Base-by-base conservation (phyloP, 37 sponge, comb jelly and placozoan genomes). In the Ephydatia muelleri region DNA sequence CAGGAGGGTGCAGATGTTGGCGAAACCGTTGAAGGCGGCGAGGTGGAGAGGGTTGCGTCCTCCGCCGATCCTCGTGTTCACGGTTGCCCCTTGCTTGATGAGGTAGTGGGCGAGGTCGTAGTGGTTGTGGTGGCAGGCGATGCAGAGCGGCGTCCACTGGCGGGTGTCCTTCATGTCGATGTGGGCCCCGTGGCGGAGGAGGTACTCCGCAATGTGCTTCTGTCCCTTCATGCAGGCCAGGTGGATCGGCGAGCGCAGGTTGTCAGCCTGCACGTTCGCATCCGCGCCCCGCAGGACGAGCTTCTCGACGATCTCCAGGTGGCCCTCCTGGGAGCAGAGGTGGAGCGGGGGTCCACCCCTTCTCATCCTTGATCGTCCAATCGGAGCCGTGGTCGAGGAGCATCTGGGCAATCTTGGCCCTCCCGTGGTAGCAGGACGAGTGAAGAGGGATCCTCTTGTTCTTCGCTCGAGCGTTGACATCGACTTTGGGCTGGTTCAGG, bases 321-420 rank as follows among this genome's bases (percentile, higher is more conserved):
- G 90, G 39, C 91, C 94, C 32, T 93, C 94, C 64, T 93, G 94
- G 30, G 90, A 80, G 70, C 89, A 88, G 22, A 93, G 80, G 70
- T 93, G 94, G 29, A 93, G 94, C n/a, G 5, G 89, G 94, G 12
- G 94, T 90, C 94, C 94, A 93, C 5, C 94, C 94, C 31, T 93
- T 93, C 83, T 90, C 94, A 49, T 93, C 94, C 40, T 47, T 70
- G 25, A 90, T 67, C 30, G 39, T 80, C 70, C 80, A 81, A 37
- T 84, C 75, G 11, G 94, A 85, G 0, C 83, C 83, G 21, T 71
- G 73, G 25, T 81, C 75, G 39, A 93, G 77, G 27, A 93, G 85
- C 37, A 70, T 39, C 38, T 84, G 66, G 5, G 89, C 94, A 4
- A 93, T 90, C 23, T 65, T n/a, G 5, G 39, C 43, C 49, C 91